Evolutionary conservation across 2,113 vertebrate species (phyloP).

Genomic region (Gallinago paraguaiae): DNA sequence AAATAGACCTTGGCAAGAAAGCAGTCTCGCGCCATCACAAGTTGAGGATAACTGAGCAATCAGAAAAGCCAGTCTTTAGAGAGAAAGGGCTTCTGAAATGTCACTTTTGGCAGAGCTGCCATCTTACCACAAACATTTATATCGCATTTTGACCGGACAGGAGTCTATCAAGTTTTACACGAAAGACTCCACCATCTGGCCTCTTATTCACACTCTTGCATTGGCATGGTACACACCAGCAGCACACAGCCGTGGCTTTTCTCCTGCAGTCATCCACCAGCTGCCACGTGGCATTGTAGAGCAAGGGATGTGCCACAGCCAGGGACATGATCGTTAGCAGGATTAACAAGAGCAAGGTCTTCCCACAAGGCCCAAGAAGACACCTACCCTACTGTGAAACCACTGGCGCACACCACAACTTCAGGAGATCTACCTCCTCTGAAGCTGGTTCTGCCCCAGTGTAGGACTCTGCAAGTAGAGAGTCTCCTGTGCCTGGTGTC

Average conservation of each 20-base stretch:
- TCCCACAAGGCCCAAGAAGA: not conserved
- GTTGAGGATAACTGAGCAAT: not conserved
- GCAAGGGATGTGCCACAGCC: not conserved
- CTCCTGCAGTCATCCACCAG: not conserved
- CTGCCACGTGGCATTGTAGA: accelerated
- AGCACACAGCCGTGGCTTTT: not conserved
- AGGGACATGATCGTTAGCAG: not conserved
- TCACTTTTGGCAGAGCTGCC: not conserved
- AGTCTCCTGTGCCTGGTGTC: not conserved
- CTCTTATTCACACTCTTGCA: not conserved
- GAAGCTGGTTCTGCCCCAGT: not conserved
- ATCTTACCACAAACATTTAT: not conserved
- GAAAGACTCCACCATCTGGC: not conserved
- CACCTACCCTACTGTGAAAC: not conserved
- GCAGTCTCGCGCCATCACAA: not conserved
- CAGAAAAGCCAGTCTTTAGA: not conserved
- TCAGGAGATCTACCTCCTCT: not conserved
- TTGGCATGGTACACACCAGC: accelerated
- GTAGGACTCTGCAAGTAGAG: accelerated
- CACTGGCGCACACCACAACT: accelerated
- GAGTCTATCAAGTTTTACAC: not conserved
- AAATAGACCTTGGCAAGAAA: not conserved
- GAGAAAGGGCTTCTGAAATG: not conserved
- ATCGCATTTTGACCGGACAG: not conserved
- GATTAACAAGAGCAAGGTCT: not conserved